Evolutionary conservation across 2,113 vertebrate species (phyloP), one percentile per base, ranked within the genome.

Genomic region (Nibea coibor): DNA sequence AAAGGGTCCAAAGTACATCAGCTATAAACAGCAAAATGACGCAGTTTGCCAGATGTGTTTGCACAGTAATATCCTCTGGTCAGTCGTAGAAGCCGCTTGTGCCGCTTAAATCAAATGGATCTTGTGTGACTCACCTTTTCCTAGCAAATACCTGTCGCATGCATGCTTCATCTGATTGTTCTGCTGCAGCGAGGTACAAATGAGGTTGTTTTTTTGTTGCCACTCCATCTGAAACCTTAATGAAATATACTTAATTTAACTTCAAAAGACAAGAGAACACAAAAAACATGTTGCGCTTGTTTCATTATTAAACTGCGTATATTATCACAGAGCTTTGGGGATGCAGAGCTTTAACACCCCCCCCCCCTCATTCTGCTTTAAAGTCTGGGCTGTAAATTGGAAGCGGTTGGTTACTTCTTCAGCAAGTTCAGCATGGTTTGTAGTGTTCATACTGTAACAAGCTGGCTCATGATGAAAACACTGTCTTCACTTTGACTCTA

Each of bases 1-100:
- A 81, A 63, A 83, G 70, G 88, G 92, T 92, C 83, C 91, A 94
- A 92, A 93, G 93, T 90, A 45, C 93, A 87, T 66, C 54, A 70
- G 81, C 90, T 84, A 76, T 75, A 78, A 84, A 80, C 66, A 75
- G 78, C 75, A 56, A 78, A 67, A 84, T 85, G 88, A 88, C 68
- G 53, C 87, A 83, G 88, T 80, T 20, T 78, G 70, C 70, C 80
- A 80, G 84, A 70, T 26, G 43, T 93, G 91, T 94, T 93, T 93
- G 75, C 92, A 86, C 86, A 93, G 88, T 70, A 53, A 75, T 78
- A 62, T 81, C 75, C 85, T 63, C 48, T 39, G 83, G 64, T 87
- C 75, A 64, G 63, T 42, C 10, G 19, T 28, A 31, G 66, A 72
- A 68, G 68, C 81, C 72, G 76, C 78, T 77, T 78, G 84, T 66